A percentile compares a stretch with the other conserved stretches of the same genome.
These are phyloP conservation scores for Pristionchus mayeri DNA, from an alignment of 2,888 invertebrate genomes.

Conservation along the genomic window DNA sequence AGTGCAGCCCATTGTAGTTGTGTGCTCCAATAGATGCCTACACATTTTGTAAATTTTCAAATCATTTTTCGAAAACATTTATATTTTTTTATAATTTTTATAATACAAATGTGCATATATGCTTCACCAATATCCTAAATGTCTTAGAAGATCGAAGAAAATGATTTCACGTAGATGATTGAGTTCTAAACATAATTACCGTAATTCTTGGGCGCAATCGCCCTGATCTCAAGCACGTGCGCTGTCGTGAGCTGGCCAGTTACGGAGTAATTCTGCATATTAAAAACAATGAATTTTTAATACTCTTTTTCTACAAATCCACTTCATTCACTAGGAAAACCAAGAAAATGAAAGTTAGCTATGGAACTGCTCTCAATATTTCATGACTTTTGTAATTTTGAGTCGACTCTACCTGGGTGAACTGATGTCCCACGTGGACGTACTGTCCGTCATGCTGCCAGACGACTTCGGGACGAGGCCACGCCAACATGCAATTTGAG, in stretches of 20 bases:
- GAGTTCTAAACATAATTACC: background rate
- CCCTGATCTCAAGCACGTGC: slow-evolving; percentile 71
- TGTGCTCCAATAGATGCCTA: slow-evolving; percentile 60
- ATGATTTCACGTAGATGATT: too few species aligned
- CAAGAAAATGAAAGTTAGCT: too few species aligned
- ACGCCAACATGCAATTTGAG: too few species aligned
- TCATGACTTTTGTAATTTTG: too few species aligned
- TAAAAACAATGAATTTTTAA: background rate
- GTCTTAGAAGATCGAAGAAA: too few species aligned
- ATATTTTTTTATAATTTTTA: too few species aligned
- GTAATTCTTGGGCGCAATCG: slow-evolving; percentile 52
- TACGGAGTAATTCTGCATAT: slow-evolving; percentile 66
- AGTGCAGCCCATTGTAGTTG: slow-evolving; percentile 74
- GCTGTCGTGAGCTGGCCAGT: slow-evolving; percentile 70
- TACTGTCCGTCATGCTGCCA: slow-evolving; percentile 72
- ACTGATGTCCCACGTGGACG: slow-evolving; percentile 68
- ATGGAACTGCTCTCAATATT: too few species aligned
- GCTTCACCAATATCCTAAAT: too few species aligned
- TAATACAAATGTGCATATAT: too few species aligned
- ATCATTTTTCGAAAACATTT: too few species aligned
- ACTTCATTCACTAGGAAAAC: too few species aligned
- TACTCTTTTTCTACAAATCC: background rate
- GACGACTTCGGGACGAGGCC: slow-evolving; percentile 73
- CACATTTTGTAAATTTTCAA: too few species aligned
- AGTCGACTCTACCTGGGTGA: slow-evolving; percentile 64